Conservation (phyloP, 2,113 vertebrate species). For the Nestor notabilis region DNA sequence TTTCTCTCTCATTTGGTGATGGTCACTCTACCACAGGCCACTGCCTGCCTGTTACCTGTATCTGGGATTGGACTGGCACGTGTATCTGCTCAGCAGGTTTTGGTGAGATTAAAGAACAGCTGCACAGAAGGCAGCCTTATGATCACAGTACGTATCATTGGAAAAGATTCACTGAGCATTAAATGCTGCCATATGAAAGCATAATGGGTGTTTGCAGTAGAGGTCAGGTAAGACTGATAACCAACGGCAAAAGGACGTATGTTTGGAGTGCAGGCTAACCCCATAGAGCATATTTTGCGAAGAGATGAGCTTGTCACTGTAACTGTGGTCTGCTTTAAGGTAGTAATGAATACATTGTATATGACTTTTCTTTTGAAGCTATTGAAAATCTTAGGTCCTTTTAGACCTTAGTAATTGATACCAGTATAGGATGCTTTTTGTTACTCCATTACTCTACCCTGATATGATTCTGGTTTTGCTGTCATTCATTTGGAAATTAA, state of each 20-base stretch:
- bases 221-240: background rate
- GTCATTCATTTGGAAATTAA: background rate
- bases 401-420: background rate
- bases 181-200: background rate
- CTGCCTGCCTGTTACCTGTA: rapidly evolving
- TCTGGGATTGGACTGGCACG: rapidly evolving
- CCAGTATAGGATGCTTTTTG: background rate
- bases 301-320: background rate
- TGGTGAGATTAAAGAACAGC: background rate
- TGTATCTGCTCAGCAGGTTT: background rate
- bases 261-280: background rate
- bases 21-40: background rate
- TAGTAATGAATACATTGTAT: background rate
- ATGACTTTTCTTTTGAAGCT: background rate
- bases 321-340: background rate
- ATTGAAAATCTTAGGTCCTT: background rate
- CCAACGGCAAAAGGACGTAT: background rate
- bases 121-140: background rate
- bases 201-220: background rate
- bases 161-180: background rate
- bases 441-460: background rate
- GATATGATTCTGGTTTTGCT: background rate
- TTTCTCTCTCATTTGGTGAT: background rate
- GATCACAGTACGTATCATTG: background rate
- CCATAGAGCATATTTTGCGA: background rate